Evolutionary conservation across 2,113 vertebrate genomes (phyloP).

Genomic region (Speoplatyrhinus poulsoni): DNA sequence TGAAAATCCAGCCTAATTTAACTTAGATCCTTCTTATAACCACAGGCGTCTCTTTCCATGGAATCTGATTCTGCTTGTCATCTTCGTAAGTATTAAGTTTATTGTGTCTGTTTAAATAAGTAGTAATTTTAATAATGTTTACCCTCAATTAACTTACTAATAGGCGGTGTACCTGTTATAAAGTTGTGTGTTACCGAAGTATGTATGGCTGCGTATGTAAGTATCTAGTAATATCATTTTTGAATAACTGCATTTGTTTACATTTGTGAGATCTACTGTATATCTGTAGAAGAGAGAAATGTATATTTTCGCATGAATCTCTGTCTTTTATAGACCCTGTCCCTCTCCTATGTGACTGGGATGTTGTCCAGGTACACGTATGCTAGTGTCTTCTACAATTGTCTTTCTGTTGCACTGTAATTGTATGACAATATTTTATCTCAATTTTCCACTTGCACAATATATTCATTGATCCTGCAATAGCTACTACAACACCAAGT

Average conservation of each 20-base stretch:
- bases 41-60: conserved; percentile 90
- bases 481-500: conserved; percentile 92
- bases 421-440: not conserved
- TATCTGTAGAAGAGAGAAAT: no score
- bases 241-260: not conserved
- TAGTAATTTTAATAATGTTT: not conserved
- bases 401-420: not conserved
- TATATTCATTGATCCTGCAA: conserved; percentile 6
- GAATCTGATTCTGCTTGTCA: conserved; percentile 88
- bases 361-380: conserved; percentile 87
- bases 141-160: not conserved
- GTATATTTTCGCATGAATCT: not conserved
- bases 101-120: not conserved
- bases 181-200: not conserved
- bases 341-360: conserved; percentile 92
- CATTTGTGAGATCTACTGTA: not conserved
- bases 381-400: not conserved
- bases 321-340: conserved; percentile 82
- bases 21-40: not conserved
- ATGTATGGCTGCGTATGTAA: not conserved
- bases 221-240: no score
- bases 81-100: conserved; percentile 85
- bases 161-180: not conserved
- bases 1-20: not conserved
- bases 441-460: not conserved